Base-by-base conservation (phyloP, 2,113 vertebrate genomes). In the Solenodon paradoxus region DNA sequence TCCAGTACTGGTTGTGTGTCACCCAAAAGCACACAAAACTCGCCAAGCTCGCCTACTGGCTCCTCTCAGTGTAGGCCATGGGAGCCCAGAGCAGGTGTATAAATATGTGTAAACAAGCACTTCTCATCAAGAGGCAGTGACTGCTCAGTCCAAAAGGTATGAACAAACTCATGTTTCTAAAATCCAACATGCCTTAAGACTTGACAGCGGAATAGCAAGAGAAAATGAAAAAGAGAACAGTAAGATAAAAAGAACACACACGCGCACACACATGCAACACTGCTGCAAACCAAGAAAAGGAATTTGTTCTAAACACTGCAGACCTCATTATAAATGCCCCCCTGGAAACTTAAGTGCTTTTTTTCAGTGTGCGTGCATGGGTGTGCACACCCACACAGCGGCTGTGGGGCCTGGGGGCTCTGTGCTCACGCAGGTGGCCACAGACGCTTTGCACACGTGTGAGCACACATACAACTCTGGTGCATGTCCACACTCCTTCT, bases 121-220 rank as follows among this genome's bases (percentile, higher is more conserved):
- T 99, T 97, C 98, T 99, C 2, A 99, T 99, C 98, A 99, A 99
- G 97, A 98, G 99, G 98, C 99, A 98, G 97, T 98, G 99, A 74
- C 99, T 99, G 96, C 99, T 99, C 81, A 99, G 99, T 74, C 98
- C 99, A 0, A 99, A 99, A 98, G 99, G 99, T 95, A 99, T 99
- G 99, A 99, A 99, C 99, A 99, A 99, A 97, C 99, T 99, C 77
- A 99, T 99, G 98, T 99, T 99, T 98, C 99, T 99, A 98, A 99
- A 99, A 98, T 99, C 99, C 96, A 99, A 99, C 98, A 99, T 99
- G 99, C 99, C 99, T 98, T 99, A 99, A 99, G 97, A 97, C 96
- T 66, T 95, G 12, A 87, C 96, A 96, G 98, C 96, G 93, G 97
- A 42, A 49, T 12, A 30, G 86, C 97, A 93, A 66, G 75, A 91